Percentiles rank a stretch among this genome's conserved stretches.
These are phyloP conservation scores for Notocelia uddmanniana DNA, from an alignment of 2,888 invertebrate species.

Conservation along the genomic window DNA sequence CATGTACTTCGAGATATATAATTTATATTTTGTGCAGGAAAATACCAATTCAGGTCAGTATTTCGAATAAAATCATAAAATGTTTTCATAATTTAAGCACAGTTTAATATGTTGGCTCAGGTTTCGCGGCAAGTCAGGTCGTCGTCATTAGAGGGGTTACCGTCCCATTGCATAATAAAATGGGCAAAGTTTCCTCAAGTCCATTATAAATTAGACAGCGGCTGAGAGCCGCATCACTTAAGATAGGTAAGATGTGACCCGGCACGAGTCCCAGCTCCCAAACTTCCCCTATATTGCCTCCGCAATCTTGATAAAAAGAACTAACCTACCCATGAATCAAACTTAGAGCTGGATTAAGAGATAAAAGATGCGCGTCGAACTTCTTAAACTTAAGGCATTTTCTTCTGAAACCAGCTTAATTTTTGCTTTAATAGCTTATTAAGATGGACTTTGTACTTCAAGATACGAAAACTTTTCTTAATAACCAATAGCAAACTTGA, in stretches of 20 bases:
- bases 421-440: conserved; percentile 50
- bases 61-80: conserved; percentile 58
- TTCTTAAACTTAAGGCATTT: conserved; percentile 61
- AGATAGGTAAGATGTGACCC: conserved; percentile 85
- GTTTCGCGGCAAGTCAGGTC: conserved; percentile 79
- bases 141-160: conserved; percentile 84
- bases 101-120: conserved; percentile 79
- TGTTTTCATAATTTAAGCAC: conserved; percentile 67
- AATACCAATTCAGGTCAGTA: conserved; percentile 55
- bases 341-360: conserved; percentile 76
- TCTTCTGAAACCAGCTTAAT: conserved; percentile 52
- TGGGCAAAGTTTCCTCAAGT: conserved; percentile 85
- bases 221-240: conserved; percentile 83
- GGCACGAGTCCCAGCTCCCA: conserved; percentile 78
- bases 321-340: conserved; percentile 76
- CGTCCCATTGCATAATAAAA: conserved; percentile 86
- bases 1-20: too few species aligned
- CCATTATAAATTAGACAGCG: conserved; percentile 86
- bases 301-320: conserved; percentile 84
- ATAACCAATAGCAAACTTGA: conserved; percentile 44
- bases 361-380: conserved; percentile 67
- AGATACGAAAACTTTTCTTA: conserved; percentile 44
- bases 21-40: not conserved
- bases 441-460: conserved; percentile 51
- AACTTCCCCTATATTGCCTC: conserved; percentile 79